Evolutionary conservation across 2,797 vertebrate species (phyloP).

Genomic region (Apogon talboti): DNA sequence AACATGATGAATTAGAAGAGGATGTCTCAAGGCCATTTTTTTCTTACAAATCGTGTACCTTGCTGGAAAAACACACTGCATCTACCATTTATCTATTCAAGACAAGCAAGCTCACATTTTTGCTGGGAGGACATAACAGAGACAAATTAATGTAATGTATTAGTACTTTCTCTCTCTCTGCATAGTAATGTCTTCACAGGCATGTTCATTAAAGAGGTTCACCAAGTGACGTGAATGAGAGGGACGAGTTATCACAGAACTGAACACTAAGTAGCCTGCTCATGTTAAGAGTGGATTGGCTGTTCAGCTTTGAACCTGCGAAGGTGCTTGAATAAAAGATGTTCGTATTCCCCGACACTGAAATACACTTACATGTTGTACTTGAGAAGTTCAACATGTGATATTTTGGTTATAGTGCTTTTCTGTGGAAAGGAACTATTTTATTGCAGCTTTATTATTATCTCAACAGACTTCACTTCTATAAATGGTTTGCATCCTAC

Average conservation of each 20-base stretch:
- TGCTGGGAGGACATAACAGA: neutral
- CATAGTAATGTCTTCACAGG: neutral
- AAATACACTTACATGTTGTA: neutral
- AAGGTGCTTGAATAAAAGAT: slow-evolving; percentile 14
- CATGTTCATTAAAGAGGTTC: slow-evolving; percentile 3
- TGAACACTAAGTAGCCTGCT: neutral
- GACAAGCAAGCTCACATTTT: slow-evolving; percentile 15
- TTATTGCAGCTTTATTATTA: neutral
- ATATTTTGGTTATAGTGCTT: slow-evolving; percentile 3
- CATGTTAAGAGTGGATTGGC: neutral
- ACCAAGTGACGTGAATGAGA: neutral
- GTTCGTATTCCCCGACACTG: neutral
- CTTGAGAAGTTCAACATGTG: neutral
- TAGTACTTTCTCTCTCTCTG: neutral
- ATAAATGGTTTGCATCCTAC: no score
- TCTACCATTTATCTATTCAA: slow-evolving; percentile 22
- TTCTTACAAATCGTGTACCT: slow-evolving; percentile 28
- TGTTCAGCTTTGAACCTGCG: slow-evolving; percentile 29
- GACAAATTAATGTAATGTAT: neutral
- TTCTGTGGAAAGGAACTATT: neutral
- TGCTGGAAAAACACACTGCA: slow-evolving; percentile 22
- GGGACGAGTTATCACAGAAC: neutral
- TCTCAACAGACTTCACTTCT: neutral
- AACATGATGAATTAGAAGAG: slow-evolving; percentile 46
- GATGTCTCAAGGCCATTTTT: slow-evolving; percentile 55